Evolutionary conservation across 2,797 vertebrate genomes (phyloP), one percentile per base, ranked within the genome.

Genomic region (Sebastes kiyomatsui): DNA sequence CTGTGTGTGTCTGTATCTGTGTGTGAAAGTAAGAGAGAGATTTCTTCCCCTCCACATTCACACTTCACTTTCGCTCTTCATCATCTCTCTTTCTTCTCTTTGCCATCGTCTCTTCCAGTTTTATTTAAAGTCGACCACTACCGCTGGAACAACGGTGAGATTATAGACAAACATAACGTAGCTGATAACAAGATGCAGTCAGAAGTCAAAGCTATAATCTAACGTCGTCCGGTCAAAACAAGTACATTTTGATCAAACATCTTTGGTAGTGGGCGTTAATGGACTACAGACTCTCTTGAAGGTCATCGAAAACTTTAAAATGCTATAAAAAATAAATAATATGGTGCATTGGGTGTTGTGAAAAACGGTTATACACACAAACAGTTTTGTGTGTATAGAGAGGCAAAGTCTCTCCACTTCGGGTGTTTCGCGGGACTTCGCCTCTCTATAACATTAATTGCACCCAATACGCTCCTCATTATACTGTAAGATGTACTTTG

Each of bases 71-170:
- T 32, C 33, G 16, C 38, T 75, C 61, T n/a, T 28, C 67, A 52
- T 88, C 61, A 32, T 22, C 46, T 78, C 25, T 80, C 22, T 61
- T 32, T 73, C 71, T 66, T 32, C 59, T 71, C 28, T 69, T 52
- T 77, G 25, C 46, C 59, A 55, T 75, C 55, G 4, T 85, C 28
- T 89, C 62, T 42, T 88, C 64, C 85, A 96, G 95, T 96, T 75
- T 86, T 94, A 81, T 76, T 89, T 87, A 88, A 90, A 84, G 83
- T 92, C 30, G 66, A 90, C 46, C 81, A 71, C 74, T 78, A 61
- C 38, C 87, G 61, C 75, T 83, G 90, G 93, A 95, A 92, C 1
- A 90, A 94, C 4, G 95, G 95, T 96, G 94, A 96, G 94, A 74
- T 66, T 60, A 38, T 32, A 78, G 54, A 75, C 0, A n/a, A 60